Conservation (phyloP, 2,113 vertebrate species). For the Cichladusa arquata region DNA sequence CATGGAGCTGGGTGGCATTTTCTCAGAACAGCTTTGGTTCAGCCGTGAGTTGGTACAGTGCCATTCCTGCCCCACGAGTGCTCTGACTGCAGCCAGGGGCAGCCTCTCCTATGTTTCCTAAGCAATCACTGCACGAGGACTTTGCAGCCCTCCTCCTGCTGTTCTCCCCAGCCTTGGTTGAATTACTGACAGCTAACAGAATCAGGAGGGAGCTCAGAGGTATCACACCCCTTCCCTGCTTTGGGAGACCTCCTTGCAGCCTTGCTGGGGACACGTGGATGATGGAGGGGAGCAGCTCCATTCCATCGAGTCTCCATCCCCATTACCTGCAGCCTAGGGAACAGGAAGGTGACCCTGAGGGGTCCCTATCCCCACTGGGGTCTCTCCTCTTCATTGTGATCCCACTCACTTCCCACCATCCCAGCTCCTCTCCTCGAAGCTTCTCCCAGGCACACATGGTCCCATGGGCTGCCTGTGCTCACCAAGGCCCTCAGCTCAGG, state of each 20-base stretch:
- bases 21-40: not conserved
- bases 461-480: not conserved
- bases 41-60: accelerated
- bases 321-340: not conserved
- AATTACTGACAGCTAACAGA: not conserved
- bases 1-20: not conserved
- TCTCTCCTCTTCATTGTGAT: not conserved
- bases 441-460: accelerated
- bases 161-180: not conserved
- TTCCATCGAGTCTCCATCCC: not conserved
- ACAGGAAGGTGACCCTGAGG: not conserved
- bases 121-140: not conserved
- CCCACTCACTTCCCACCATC: accelerated
- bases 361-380: not conserved
- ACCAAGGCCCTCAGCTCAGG: not conserved
- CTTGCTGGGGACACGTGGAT: accelerated
- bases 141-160: not conserved
- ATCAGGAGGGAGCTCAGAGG: not conserved
- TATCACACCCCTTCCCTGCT: not conserved
- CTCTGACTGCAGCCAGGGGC: not conserved
- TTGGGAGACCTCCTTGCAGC: not conserved
- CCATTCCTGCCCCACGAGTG: not conserved
- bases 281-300: not conserved
- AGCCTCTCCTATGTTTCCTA: not conserved
- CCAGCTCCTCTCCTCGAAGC: not conserved